A percentile compares a stretch with the other conserved stretches of the same genome.
These are phyloP conservation scores for Leptarthrus brevirostris DNA, from an alignment of 2,888 invertebrate species.

Conservation along the genomic window DNA sequence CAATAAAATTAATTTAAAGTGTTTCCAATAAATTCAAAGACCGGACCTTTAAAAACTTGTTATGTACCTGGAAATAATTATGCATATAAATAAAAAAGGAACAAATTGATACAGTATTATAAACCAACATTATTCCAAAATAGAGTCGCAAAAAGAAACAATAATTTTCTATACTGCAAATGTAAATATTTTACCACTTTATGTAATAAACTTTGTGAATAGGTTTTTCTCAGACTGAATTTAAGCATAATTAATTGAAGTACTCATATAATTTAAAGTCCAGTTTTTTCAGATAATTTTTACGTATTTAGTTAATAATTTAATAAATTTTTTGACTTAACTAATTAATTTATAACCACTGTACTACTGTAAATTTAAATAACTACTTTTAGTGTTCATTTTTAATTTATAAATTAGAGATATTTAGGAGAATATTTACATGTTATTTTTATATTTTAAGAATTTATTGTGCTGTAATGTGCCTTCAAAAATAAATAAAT, in stretches of 20 bases:
- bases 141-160: slow-evolving; percentile 37
- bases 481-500: slow-evolving; percentile 51
- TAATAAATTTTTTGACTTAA: slow-evolving; percentile 3
- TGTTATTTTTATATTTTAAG: slow-evolving; percentile 38
- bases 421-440: background rate
- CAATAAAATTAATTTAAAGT: too few relatives aligned
- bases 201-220: slow-evolving; percentile 28
- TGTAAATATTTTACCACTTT: slow-evolving; percentile 31
- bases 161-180: slow-evolving; percentile 12
- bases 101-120: slow-evolving; percentile 40
- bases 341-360: slow-evolving; percentile 52
- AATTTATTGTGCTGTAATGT: slow-evolving; percentile 51
- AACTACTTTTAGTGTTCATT: slow-evolving; percentile 27
- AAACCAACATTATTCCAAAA: slow-evolving; percentile 40
- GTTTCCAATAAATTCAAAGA: too few relatives aligned
- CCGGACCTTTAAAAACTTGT: too few relatives aligned
- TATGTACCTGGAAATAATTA: slow-evolving; percentile 26
- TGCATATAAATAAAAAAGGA: slow-evolving; percentile 14
- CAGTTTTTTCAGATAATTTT: background rate
- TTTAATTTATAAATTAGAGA: slow-evolving; percentile 49
- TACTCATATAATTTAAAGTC: slow-evolving; percentile 48
- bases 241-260: slow-evolving; percentile 32
- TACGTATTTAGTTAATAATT: background rate
- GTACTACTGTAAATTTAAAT: slow-evolving; percentile 47
- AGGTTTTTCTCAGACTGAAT: slow-evolving; percentile 35